Percentiles rank a stretch among this genome's conserved stretches.
These are phyloP conservation scores for Chaenogobius annularis DNA, from an alignment of 2,113 vertebrate species.

Conservation along the genomic window DNA sequence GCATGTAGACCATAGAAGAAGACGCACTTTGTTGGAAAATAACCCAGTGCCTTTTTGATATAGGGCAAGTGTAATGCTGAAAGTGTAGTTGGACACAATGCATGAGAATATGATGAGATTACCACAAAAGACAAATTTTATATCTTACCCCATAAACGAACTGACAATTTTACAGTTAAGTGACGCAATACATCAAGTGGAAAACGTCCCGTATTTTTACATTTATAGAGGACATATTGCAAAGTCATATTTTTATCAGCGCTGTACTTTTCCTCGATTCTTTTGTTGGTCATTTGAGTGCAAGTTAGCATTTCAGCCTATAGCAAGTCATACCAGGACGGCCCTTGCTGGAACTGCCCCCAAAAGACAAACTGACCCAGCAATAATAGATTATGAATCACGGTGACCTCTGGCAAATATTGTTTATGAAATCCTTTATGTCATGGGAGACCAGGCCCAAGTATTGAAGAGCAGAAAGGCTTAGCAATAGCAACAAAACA, in stretches of 20 bases:
- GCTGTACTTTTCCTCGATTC: neutral
- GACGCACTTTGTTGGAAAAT: neutral
- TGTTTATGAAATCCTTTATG: conserved; percentile 43
- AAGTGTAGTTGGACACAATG: neutral
- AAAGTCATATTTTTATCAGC: conserved; percentile 10
- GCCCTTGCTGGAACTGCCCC: neutral
- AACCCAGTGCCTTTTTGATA: neutral
- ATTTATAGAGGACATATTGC: conserved; percentile 12
- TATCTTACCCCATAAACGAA: neutral
- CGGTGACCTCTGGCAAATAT: conserved; percentile 38
- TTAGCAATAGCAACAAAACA: conserved; percentile 24
- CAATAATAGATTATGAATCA: conserved; percentile 54
- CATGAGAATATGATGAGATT: neutral
- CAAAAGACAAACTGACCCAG: conserved; percentile 57
- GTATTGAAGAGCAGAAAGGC: conserved; percentile 12
- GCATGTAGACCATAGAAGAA: neutral
- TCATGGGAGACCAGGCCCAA: conserved; percentile 19
- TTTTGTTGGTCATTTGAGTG: neutral
- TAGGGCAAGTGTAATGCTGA: neutral
- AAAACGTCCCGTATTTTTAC: neutral
- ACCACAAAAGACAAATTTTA: neutral
- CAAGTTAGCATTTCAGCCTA: conserved; percentile 1
- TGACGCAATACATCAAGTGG: neutral
- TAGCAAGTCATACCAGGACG: conserved; percentile 18
- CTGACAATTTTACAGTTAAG: conserved; percentile 10